Base-by-base conservation (phyloP, 2,888 invertebrate species). In the Drosophila bunnanda region DNA sequence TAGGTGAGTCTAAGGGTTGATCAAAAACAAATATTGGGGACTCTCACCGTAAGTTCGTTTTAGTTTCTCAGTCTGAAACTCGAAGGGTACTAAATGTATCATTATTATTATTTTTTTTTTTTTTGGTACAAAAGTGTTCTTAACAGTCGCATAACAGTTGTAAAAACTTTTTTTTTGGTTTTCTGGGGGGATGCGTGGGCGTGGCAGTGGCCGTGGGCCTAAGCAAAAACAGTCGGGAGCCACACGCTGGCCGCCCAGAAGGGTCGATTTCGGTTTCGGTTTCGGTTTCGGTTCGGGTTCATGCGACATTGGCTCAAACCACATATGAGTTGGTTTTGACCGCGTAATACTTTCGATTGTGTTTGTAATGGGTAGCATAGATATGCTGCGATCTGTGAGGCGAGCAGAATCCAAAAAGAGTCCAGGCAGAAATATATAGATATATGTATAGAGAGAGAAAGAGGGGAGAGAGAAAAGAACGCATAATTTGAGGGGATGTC, bases 321-420 rank as follows among this genome's bases (percentile, higher is more conserved):
- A 84, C 87, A 75, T 84, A 90, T 75, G 90, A 85, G 84, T 91
- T 90, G 58, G 87, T 84, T 80, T 90, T 90, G 82, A 91, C 90
- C 77, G 91, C 90, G 82, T 89, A 90, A 83, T 90, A 90, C 83
- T 91, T 91, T 88, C 90, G 91, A 78, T 84, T 90, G 77, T 79
- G 80, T 80, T 85, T 89, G 53, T 87, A 85, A 81, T 89, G 89
- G 81, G 90, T 85, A 73, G 88, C 90, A 90, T 91, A 90, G 83
- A 91, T 87, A 88, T 91, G 90, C 79, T 91, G 91, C 78, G 80
- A 90, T 91, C 90, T 91, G 90, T 66, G 84, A 86, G 83, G 80
- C 73, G 80, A 76, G 78, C 79, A 76, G 78, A 39, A 41, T 48
- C 68, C 70, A 71, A 76, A 78, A 76, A 77, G 75, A 75, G 62